Percentiles rank a stretch among this genome's conserved stretches.
Evolutionary conservation across 2,113 vertebrate genomes (phyloP).

Genomic region (Pygoscelis antarcticus): DNA sequence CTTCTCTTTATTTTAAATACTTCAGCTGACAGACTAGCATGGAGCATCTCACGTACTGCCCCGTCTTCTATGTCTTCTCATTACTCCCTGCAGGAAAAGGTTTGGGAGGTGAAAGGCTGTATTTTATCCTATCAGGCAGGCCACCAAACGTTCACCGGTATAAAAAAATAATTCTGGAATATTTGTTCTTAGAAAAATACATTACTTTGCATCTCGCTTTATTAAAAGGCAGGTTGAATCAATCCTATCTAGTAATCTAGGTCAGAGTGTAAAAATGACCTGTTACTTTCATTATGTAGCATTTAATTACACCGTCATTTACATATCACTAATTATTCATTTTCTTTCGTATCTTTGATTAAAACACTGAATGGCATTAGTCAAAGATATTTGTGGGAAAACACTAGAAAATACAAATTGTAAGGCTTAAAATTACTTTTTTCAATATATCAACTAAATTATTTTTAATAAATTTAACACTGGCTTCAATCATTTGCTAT

Average conservation of each 20-base stretch:
- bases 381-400: background rate
- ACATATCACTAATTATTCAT: background rate
- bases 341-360: background rate
- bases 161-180: background rate
- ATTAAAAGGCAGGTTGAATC: slow-evolving; percentile 11
- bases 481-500: background rate
- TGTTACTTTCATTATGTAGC: background rate
- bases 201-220: background rate
- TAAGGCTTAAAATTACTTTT: background rate
- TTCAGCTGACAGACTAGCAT: background rate
- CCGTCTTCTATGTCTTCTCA: background rate
- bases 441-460: background rate
- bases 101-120: background rate
- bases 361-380: background rate
- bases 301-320: background rate
- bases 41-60: background rate
- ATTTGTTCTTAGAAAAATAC: background rate
- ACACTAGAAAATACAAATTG: background rate
- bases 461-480: background rate
- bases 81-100: background rate
- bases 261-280: background rate
- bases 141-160: background rate
- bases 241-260: background rate
- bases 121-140: background rate
- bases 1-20: background rate